A percentile compares a stretch with the other conserved stretches of the same genome.
Conservation (phyloP, 2,113 vertebrate species). For the Ammodytes marinus region DNA sequence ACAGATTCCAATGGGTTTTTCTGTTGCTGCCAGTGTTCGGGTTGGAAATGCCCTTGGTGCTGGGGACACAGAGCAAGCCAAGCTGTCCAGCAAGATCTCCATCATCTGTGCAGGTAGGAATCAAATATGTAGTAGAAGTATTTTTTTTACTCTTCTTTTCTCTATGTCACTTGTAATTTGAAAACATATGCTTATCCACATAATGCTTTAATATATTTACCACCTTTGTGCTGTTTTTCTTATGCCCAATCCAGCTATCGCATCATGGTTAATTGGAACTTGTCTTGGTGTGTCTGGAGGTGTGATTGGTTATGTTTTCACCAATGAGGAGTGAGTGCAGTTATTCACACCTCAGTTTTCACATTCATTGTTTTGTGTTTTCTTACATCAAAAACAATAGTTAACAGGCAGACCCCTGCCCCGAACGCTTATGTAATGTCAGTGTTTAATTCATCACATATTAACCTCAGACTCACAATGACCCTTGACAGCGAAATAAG, state of each 20-base stretch:
- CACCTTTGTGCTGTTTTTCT: constrained; percentile 4
- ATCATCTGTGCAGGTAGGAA: constrained; percentile 85
- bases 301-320: constrained; percentile 89
- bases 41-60: constrained; percentile 91
- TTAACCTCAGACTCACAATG: constrained; percentile 21
- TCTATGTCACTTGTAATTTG: not conserved
- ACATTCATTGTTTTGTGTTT: not conserved
- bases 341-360: not conserved
- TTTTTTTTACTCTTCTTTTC: not conserved
- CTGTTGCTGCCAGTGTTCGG: constrained; percentile 85
- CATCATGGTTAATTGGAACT: constrained; percentile 78
- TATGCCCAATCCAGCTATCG: constrained; percentile 76
- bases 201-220: not conserved
- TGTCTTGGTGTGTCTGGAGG: constrained; percentile 80
- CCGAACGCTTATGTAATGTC: not conserved
- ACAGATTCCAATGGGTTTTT: constrained; percentile 89
- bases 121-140: not conserved
- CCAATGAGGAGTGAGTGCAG: constrained; percentile 85
- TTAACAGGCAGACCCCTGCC: not conserved
- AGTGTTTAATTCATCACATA: constrained; percentile 18
- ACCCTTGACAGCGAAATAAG: not conserved
- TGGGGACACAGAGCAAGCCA: constrained; percentile 85
- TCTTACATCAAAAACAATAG: not conserved
- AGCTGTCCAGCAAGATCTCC: constrained; percentile 81
- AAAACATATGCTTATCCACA: not conserved